Evolutionary conservation across 2,888 invertebrate genomes (phyloP), one percentile per base, ranked within the genome.

Genomic region (Endomychus coccineus): DNA sequence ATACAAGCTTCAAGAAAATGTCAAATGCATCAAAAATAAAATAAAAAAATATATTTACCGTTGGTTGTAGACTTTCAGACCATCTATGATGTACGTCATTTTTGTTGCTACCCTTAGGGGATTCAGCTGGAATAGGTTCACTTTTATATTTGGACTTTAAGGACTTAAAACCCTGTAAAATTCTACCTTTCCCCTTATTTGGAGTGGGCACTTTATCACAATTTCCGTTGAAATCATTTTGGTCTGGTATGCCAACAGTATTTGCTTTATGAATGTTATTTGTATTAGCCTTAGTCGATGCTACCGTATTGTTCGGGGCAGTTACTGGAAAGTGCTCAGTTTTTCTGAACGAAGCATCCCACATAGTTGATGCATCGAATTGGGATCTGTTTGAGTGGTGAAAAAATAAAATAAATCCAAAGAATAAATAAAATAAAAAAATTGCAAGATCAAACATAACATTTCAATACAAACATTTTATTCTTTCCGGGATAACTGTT

Each of bases 111-210:
- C 61, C 61, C 46, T 59, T 60, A 7, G 50, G 46, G 7, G 47
- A 40, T 49, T 74, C 69, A 52, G 74, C 42, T 3, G 55, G 50
- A 1, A 52, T 50, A 4, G 58, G 46, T 39, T 66, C 64, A 40
- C 62, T 64, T 49, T 65, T 66, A 45, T 71, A 71, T 36, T 65
- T 65, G 35, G 66, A 64, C 40, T 71, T 68, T 45, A 78, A 62
- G 4, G 77, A 75, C 59, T 74, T 74, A 49, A 76, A 74, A 46
- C 78, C 78, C 51, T 77, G 76, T 55, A 78, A 72, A 53, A 77
- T 71, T 12, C 34, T 27, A 6, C 25, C 34, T 3, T 34, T 30
- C 3, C 46, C 28, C 14, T 45, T 47, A 22, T 36, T 43, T 7
- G 36, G 24, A 27, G 34, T 38, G 17, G 40, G 37, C 10, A 36